phyloP scores from a whole-genome alignment of 2,888 invertebrate species.

The Tenthredo livida region DNA sequence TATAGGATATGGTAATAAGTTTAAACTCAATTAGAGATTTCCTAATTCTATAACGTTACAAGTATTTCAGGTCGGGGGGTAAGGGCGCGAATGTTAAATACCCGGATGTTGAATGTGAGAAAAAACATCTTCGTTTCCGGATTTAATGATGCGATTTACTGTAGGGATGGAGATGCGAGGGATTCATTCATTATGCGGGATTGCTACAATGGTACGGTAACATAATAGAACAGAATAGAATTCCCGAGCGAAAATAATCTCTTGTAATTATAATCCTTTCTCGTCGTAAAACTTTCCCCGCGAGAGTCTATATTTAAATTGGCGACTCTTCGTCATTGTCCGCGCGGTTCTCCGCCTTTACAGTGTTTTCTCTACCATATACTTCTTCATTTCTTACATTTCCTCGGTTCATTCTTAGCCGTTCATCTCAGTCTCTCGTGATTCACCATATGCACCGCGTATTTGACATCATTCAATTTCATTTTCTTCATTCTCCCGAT shows the following conservation, averaged over 20 bases:
- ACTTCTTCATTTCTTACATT: neutral
- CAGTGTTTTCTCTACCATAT: constrained; percentile 50
- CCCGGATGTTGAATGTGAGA: neutral
- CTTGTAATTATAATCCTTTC: constrained; percentile 70
- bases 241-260: constrained; percentile 23
- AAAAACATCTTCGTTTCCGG: neutral
- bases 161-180: neutral
- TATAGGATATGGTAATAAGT: constrained; percentile 13
- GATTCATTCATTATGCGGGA: neutral
- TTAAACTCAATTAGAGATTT: constrained; percentile 28
- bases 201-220: neutral
- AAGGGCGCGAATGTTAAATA: too few relatives aligned
- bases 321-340: constrained; percentile 59
- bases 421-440: neutral
- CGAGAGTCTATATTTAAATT: constrained; percentile 68
- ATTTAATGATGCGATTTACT: neutral
- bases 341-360: constrained; percentile 57
- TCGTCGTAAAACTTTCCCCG: constrained; percentile 71
- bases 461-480: constrained; percentile 35
- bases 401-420: neutral
- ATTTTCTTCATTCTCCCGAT: constrained; percentile 17
- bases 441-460: constrained; percentile 2
- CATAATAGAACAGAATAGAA: neutral
- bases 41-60: neutral
- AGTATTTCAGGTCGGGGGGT: too few relatives aligned